phyloP scores from a whole-genome alignment of 2,113 vertebrate genomes.

The Leptobrachium leishanense region DNA sequence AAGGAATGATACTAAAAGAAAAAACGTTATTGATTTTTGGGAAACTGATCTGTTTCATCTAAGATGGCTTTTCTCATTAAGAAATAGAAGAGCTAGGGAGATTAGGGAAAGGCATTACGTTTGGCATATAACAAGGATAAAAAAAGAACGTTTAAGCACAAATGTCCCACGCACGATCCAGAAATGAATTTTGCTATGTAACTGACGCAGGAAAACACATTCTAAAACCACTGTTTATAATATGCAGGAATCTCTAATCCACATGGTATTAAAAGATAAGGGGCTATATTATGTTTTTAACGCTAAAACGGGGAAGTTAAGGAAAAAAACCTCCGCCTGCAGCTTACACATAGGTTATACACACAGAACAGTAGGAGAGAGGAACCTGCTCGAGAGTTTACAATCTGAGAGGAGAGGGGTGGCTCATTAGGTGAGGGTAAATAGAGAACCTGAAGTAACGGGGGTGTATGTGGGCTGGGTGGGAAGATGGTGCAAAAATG shows the following conservation, averaged over 20 bases:
- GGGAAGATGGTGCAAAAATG: too few species aligned
- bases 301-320: too few species aligned
- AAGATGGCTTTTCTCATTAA: conserved; percentile 46
- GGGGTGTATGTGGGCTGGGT: too few species aligned
- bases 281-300: too few species aligned
- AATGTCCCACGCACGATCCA: not conserved
- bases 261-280: too few species aligned
- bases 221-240: conserved; percentile 10
- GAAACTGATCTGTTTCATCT: conserved; percentile 47
- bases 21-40: conserved; percentile 46
- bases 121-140: conserved; percentile 37
- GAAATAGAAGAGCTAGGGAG: conserved; percentile 43
- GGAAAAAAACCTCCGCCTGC: too few species aligned
- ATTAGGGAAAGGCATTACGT: conserved; percentile 44
- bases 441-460: too few species aligned
- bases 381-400: too few species aligned
- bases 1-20: conserved; percentile 47
- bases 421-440: too few species aligned
- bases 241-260: not conserved
- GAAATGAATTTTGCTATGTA: conserved; percentile 7
- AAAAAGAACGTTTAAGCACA: conserved; percentile 19
- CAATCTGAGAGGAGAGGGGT: too few species aligned
- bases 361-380: too few species aligned
- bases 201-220: not conserved
- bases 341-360: too few species aligned